Evolutionary conservation across 2,888 invertebrate species (phyloP).

Genomic region (Gymnoscelis rufifasciata): DNA sequence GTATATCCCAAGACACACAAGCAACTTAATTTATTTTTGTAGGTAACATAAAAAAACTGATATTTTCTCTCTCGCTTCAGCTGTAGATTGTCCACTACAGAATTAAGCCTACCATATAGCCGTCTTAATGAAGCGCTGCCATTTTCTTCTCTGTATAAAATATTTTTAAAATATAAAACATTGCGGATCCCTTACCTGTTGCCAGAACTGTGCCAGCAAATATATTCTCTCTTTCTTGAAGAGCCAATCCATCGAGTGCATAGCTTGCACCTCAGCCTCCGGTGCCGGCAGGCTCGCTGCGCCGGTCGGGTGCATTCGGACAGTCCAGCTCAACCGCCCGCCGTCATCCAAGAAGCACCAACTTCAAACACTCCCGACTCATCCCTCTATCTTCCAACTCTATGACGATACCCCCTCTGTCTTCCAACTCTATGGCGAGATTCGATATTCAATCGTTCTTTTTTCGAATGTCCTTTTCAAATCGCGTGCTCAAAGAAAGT

Average conservation of each 20-base stretch:
- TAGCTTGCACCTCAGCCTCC: constrained; percentile 95
- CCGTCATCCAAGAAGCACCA: constrained; percentile 7
- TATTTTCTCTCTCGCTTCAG: too few species aligned
- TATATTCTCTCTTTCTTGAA: constrained; percentile 97
- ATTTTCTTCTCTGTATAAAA: too few species aligned
- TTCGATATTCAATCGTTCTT: constrained; percentile 5
- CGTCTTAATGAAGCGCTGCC: too few species aligned
- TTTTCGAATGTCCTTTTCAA: constrained; percentile 56
- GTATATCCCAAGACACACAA: too few species aligned
- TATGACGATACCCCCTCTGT: too few species aligned
- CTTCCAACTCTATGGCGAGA: too few species aligned
- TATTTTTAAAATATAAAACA: too few species aligned
- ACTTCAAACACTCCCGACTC: constrained; percentile 18
- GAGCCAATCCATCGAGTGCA: constrained; percentile 98
- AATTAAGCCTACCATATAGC: too few species aligned
- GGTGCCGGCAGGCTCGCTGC: constrained; percentile 86
- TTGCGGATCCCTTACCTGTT: constrained; percentile 93
- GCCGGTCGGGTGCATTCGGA: constrained; percentile 88
- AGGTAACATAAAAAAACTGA: too few species aligned
- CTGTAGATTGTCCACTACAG: too few species aligned
- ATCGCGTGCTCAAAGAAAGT: constrained; percentile 51
- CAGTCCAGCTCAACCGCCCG: constrained; percentile 54
- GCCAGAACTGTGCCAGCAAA: constrained; percentile 96
- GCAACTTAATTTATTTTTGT: too few species aligned
- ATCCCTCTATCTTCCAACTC: constrained; percentile 1